Evolutionary conservation across 2,113 vertebrate genomes (phyloP).

Genomic region (mouse (Mus musculus)): DNA sequence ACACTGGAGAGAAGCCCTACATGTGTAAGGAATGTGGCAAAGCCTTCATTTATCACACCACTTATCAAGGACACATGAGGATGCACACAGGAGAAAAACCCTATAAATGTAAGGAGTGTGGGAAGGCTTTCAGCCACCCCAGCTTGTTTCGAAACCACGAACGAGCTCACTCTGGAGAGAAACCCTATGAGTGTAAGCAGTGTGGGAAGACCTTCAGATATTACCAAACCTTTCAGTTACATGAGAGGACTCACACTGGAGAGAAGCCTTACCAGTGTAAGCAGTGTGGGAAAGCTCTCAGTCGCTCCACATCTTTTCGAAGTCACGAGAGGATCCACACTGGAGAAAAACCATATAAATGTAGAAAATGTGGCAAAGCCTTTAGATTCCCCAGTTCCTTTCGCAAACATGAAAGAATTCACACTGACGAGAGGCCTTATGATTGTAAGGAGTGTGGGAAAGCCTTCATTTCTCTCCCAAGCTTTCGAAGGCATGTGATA

Average conservation of each 20-base stretch:
- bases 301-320: conserved; percentile 39
- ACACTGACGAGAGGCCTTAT: conserved; percentile 51
- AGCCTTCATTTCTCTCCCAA: conserved; percentile 62
- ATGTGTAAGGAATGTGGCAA: conserved; percentile 55
- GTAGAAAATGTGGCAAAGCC: conserved; percentile 68
- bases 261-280: conserved; percentile 71
- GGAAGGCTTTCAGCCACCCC: conserved; percentile 64
- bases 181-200: conserved; percentile 63
- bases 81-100: conserved; percentile 51
- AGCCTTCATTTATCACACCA: conserved; percentile 60
- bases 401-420: conserved; percentile 61
- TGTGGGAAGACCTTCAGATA: conserved; percentile 68
- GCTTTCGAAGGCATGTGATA: conserved; percentile 58
- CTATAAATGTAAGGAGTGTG: conserved; percentile 43
- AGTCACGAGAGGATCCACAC: conserved; percentile 70
- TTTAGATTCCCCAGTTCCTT: conserved; percentile 66
- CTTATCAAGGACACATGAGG: conserved; percentile 50
- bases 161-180: conserved; percentile 63
- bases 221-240: conserved; percentile 46
- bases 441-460: conserved; percentile 57
- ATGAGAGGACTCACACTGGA: conserved; percentile 62
- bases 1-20: conserved; percentile 56
- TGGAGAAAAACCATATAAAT: conserved; percentile 70
- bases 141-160: conserved; percentile 73
- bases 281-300: conserved; percentile 66